Percentiles rank a stretch among this genome's conserved stretches.
Evolutionary conservation across 1,140 invertebrate genomes (phyloP).

Genomic region (Parasteatoda tepidariorum): DNA sequence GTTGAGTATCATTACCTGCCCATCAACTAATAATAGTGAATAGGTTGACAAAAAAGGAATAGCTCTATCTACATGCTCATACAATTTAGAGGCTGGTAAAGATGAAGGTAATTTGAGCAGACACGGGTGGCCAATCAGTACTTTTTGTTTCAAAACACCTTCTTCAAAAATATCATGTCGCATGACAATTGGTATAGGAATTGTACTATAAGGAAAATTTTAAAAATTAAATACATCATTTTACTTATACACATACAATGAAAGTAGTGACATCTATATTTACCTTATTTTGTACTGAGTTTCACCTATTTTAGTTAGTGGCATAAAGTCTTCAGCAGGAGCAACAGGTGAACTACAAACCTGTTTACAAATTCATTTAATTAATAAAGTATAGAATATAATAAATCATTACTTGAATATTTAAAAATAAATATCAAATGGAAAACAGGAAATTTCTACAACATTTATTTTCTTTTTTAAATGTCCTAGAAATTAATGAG

Average conservation of each 20-base stretch:
- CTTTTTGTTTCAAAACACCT: constrained; percentile 69
- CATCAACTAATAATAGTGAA: constrained; percentile 68
- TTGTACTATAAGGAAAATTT: constrained; percentile 29
- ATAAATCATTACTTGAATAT: too few relatives aligned
- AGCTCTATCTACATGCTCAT: constrained; percentile 71
- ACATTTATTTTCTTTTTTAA: too few relatives aligned
- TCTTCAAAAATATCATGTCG: constrained; percentile 70
- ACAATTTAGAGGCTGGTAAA: constrained; percentile 72
- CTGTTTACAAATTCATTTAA: constrained; percentile 61
- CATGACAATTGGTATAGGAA: constrained; percentile 39
- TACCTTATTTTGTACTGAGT: constrained; percentile 69
- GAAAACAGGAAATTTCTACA: too few relatives aligned
- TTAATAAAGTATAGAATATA: too few relatives aligned
- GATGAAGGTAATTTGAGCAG: constrained; percentile 74
- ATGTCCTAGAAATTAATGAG: too few relatives aligned
- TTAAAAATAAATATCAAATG: too few relatives aligned
- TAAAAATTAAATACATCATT: not conserved
- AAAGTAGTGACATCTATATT: not conserved
- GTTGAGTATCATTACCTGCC: too few relatives aligned
- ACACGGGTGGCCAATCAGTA: constrained; percentile 74
- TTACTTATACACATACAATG: too few relatives aligned
- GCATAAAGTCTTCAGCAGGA: constrained; percentile 70
- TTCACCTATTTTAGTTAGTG: constrained; percentile 67
- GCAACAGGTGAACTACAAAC: constrained; percentile 70
- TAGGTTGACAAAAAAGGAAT: constrained; percentile 71